A percentile compares a stretch with the other conserved stretches of the same genome.
These are phyloP conservation scores for Drosophila bocqueti DNA, from an alignment of 1,140 invertebrate genomes.

Conservation along the genomic window DNA sequence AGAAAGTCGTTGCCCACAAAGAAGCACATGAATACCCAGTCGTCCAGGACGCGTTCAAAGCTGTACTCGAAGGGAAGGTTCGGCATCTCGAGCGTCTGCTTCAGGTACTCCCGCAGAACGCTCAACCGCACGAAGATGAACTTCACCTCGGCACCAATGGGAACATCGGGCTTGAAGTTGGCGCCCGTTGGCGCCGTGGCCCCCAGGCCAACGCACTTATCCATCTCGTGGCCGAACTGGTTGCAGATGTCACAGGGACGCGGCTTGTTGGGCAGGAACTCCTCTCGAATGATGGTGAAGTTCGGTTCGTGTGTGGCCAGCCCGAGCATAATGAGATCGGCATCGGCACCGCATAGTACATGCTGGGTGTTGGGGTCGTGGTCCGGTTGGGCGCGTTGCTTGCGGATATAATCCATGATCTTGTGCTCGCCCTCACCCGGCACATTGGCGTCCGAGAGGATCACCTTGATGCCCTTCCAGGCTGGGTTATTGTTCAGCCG, in stretches of 20 bases:
- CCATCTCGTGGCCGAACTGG: conserved; percentile 98
- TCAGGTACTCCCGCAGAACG: conserved; percentile 97
- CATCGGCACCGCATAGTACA: conserved; percentile 98
- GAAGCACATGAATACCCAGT: conserved; percentile 99
- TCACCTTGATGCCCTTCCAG: conserved; percentile 97
- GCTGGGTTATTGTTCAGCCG: conserved; percentile 97
- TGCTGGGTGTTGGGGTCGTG: conserved; percentile 99
- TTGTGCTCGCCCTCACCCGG: conserved; percentile 99
- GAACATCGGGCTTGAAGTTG: conserved; percentile 78
- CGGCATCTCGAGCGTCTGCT: conserved; percentile 95
- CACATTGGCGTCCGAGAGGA: conserved; percentile 99
- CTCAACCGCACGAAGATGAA: conserved; percentile 96
- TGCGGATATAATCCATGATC: conserved; percentile 99
- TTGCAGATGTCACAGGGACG: conserved; percentile 98
- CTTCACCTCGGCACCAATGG: conserved; percentile 90
- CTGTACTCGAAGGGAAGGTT: conserved; percentile 96
- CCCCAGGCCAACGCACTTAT: conserved; percentile 93
- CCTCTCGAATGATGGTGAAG: conserved; percentile 99
- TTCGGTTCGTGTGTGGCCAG: conserved; percentile 99
- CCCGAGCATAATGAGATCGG: conserved; percentile 99
- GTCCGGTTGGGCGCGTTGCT: conserved; percentile 96
- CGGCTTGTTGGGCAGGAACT: conserved; percentile 99
- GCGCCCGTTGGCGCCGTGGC: conserved; percentile 71
- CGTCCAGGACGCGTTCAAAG: conserved; percentile 96
- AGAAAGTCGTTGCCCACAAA: conserved; percentile 99